These are phyloP conservation scores for Sphaeramia orbicularis DNA, from an alignment of 2,797 vertebrate species.

Conservation along the genomic window DNA sequence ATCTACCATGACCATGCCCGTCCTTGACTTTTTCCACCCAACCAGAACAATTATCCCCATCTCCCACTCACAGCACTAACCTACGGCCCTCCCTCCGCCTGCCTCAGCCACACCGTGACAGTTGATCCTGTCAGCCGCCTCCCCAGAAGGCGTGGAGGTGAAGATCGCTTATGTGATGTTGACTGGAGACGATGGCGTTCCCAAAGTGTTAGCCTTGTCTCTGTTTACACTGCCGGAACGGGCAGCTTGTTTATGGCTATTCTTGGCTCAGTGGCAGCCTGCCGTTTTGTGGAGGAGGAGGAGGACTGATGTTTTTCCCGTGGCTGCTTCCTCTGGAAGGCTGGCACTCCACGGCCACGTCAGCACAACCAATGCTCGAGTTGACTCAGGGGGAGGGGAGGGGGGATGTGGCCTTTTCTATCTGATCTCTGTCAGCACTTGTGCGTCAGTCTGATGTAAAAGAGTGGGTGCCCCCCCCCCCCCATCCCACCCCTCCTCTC, in stretches of 20 bases:
- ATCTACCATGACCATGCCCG: constrained; percentile 3
- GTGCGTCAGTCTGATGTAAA: constrained; percentile 95
- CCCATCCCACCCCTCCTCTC: constrained; percentile 39
- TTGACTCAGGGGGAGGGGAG: constrained; percentile 70
- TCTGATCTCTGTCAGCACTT: constrained; percentile 87
- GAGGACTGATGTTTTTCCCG: constrained; percentile 64
- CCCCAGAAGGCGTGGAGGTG: constrained; percentile 21
- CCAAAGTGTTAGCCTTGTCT: constrained; percentile 51
- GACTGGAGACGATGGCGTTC: constrained; percentile 50
- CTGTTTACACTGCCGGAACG: constrained; percentile 63
- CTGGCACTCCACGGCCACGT: constrained; percentile 84
- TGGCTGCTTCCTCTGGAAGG: constrained; percentile 80
- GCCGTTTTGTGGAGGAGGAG: constrained; percentile 51
- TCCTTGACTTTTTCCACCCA: constrained; percentile 17
- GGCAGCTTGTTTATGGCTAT: constrained; percentile 70
- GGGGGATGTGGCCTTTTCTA: constrained; percentile 85
- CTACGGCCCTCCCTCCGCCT: constrained; percentile 6
- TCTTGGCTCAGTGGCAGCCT: constrained; percentile 60
- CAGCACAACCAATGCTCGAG: constrained; percentile 74
- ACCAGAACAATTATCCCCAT: constrained; percentile 22
- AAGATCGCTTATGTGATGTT: constrained; percentile 57
- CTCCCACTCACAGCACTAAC: constrained; percentile 13
- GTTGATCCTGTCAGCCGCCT: constrained; percentile 35
- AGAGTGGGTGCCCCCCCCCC: constrained; percentile 81
- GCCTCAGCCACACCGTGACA: constrained; percentile 1